Percentiles rank a stretch among this genome's conserved stretches.
phyloP scores from a whole-genome alignment of 2,888 invertebrate genomes.

The Noctua janthina region DNA sequence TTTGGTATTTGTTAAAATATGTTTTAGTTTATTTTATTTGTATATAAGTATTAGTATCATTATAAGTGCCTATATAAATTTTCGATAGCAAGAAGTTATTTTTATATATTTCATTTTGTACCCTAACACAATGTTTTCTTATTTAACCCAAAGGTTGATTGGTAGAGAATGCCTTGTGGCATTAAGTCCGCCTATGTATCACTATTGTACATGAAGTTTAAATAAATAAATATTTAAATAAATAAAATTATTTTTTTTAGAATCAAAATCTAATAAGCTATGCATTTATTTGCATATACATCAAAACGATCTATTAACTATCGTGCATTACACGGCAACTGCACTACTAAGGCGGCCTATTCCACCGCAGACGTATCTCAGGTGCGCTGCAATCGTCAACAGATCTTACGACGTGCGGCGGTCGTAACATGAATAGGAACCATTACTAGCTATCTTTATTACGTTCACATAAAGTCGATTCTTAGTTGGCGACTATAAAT shows the following conservation, averaged over 20 bases:
- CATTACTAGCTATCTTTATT: slow-evolving; percentile 70
- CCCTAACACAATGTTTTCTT: too few relatives aligned
- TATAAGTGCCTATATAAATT: too few relatives aligned
- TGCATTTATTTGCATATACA: neutral
- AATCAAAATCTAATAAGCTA: neutral
- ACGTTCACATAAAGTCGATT: slow-evolving; percentile 66
- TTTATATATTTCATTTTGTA: too few relatives aligned
- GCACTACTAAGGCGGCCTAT: slow-evolving; percentile 50
- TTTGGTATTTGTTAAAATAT: too few relatives aligned
- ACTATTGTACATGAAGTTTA: too few relatives aligned
- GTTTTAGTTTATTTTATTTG: too few relatives aligned
- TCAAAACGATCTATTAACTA: slow-evolving; percentile 10
- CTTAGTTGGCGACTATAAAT: slow-evolving; percentile 58
- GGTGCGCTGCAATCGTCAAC: slow-evolving; percentile 64
- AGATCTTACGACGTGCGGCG: slow-evolving; percentile 64
- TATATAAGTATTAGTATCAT: too few relatives aligned
- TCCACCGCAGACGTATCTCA: slow-evolving; percentile 59
- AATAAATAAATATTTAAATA: too few relatives aligned
- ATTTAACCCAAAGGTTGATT: too few relatives aligned
- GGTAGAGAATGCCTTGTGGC: too few relatives aligned
- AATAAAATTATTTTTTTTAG: neutral
- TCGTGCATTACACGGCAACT: slow-evolving; percentile 33
- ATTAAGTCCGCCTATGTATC: too few relatives aligned
- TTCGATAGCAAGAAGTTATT: too few relatives aligned
- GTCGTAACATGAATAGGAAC: slow-evolving; percentile 63